Base-by-base conservation (phyloP, 2,113 vertebrate species). In the Protobothrops flavoviridis region DNA sequence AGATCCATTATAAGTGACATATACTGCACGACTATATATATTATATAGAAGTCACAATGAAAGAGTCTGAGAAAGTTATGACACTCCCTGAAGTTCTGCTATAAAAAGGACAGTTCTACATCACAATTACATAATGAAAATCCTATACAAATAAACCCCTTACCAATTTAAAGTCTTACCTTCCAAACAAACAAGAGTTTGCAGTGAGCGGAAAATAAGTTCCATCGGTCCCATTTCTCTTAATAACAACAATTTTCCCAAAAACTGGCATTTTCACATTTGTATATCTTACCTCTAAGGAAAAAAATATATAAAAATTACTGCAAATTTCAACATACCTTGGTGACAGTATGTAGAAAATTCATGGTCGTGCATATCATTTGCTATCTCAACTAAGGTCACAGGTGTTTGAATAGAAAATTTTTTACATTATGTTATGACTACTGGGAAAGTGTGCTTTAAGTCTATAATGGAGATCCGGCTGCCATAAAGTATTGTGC, bases 211-310 rank as follows among this genome's bases (percentile, higher is more conserved):
- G 98, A 90, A 98, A 99, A 94, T 97, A 96, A 5, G 98, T 98
- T 24, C 99, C 99, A 94, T 99, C 99, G 3, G 93, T 96, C 91
- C 99, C 99, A 5, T 97, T 98, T 95, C 98, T 95, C 94, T 98
- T 99, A 87, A 99, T 98, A 26, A 99, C 98, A 43, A 99, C 89
- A 24, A 99, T 97, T 90, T 98, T 98, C 3, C 98, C 99, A 17
- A 98, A 98, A 9, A 98, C 90, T 0, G 98, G 98, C 98, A 99
- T 99, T 96, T 96, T 98, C 29, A 0, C n/a, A 56, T 0, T 1
- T 45, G 23, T 11, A 29, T 90, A n/a, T n/a, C 90, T 93, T 91
- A 96, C 94, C 95, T 95, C 33, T 0, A 93, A 74, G 39, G 85
- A 17, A 90, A 59, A 0, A 0, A 0, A 17, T 89, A 21, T 13